Evolutionary conservation across 2,888 invertebrate genomes (phyloP).

Genomic region (Phalera bucephala): DNA sequence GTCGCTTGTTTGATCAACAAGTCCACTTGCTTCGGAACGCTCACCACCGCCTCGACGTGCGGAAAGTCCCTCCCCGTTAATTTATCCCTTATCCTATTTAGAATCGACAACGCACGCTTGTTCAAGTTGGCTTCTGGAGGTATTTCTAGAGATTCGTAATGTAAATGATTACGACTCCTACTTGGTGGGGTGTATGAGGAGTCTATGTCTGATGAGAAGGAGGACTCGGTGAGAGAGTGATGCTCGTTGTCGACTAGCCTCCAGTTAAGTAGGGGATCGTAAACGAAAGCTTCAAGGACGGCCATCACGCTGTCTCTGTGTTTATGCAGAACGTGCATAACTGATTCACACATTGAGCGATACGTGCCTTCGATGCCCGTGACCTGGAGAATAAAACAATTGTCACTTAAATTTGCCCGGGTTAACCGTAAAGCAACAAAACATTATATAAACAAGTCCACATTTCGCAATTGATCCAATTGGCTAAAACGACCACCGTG

Average conservation of each 20-base stretch:
- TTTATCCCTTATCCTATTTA: slow-evolving; percentile 96
- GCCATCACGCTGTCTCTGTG: slow-evolving; percentile 99
- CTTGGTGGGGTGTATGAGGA: slow-evolving; percentile 68
- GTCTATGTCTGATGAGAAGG: slow-evolving; percentile 69
- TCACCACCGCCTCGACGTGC: slow-evolving; percentile 86
- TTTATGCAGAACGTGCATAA: slow-evolving; percentile 95
- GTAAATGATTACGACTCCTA: slow-evolving; percentile 60
- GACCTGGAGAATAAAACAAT: slow-evolving; percentile 70
- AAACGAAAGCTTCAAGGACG: slow-evolving; percentile 98
- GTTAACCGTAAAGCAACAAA: too few species aligned
- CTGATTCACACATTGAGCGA: slow-evolving; percentile 96
- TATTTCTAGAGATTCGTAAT: slow-evolving; percentile 71
- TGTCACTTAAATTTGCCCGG: too few species aligned
- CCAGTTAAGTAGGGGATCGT: slow-evolving; percentile 99
- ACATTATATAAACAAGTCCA: too few species aligned
- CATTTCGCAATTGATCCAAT: slow-evolving; percentile 2
- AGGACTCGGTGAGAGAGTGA: slow-evolving; percentile 63
- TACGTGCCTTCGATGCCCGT: slow-evolving; percentile 99
- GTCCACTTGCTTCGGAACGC: slow-evolving; percentile 95
- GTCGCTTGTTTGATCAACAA: slow-evolving; percentile 97
- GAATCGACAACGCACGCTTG: slow-evolving; percentile 95
- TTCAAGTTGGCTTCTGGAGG: slow-evolving; percentile 91
- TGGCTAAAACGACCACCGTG: slow-evolving; percentile 13
- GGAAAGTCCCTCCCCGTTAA: slow-evolving; percentile 96
- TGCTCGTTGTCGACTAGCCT: slow-evolving; percentile 84